These are phyloP conservation scores for Cyanoderma ruficeps DNA, from an alignment of 2,113 vertebrate species.

Conservation along the genomic window DNA sequence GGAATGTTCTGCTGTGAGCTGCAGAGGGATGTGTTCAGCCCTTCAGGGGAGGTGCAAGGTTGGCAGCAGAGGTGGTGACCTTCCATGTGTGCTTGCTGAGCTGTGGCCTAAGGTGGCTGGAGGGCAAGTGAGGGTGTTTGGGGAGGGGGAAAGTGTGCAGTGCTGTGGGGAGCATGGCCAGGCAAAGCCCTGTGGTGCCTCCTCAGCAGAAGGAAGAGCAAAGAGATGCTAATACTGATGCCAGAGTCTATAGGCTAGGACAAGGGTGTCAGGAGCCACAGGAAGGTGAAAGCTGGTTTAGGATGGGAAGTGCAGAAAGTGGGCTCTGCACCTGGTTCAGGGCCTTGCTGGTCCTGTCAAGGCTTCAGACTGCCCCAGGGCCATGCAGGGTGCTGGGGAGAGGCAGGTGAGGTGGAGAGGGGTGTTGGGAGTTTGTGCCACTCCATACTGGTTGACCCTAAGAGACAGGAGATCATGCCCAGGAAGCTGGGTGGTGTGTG, in stretches of 20 bases:
- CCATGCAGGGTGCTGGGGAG: not conserved
- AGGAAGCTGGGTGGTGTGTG: not conserved
- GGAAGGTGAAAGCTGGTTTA: not conserved
- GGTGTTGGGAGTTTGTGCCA: not conserved
- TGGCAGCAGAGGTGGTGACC: not conserved
- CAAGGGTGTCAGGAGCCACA: not conserved
- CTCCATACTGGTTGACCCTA: too few relatives aligned
- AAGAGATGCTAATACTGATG: not conserved
- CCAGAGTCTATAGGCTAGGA: not conserved
- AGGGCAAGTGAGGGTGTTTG: not conserved
- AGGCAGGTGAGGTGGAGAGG: not conserved
- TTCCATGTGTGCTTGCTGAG: accelerated
- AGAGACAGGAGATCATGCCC: accelerated
- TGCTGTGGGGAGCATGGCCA: accelerated
- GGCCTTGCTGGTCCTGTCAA: not conserved
- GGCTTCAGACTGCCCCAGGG: not conserved
- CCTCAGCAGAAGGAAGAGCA: not conserved
- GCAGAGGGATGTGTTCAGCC: not conserved
- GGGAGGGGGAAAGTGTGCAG: accelerated
- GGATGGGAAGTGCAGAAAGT: not conserved
- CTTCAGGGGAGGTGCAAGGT: not conserved
- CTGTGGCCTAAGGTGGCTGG: not conserved
- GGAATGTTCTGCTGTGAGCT: not conserved
- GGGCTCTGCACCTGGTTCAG: accelerated
- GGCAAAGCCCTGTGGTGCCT: not conserved